Conservation (phyloP, 2,113 vertebrate genomes). For the Chroicocephalus ridibundus region DNA sequence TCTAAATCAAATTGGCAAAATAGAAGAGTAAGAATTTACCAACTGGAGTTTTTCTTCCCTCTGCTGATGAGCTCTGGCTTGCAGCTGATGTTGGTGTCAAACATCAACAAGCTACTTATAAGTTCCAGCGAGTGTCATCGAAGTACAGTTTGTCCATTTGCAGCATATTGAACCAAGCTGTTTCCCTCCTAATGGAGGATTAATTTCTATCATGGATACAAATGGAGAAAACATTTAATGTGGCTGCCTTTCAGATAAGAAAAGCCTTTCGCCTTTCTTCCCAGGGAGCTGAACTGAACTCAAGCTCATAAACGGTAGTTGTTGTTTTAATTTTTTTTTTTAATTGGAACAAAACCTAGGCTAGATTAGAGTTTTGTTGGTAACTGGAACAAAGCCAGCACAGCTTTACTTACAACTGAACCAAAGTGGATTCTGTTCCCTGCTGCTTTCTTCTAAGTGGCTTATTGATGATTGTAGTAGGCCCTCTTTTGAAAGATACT, state of each 20-base stretch:
- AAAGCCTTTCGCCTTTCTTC: neutral
- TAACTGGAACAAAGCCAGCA: neutral
- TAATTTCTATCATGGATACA: neutral
- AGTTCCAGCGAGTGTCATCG: neutral
- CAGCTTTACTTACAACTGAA: neutral
- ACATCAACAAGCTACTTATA: neutral
- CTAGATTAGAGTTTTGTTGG: neutral
- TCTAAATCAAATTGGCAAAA: neutral
- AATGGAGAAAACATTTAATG: neutral
- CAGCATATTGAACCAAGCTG: neutral
- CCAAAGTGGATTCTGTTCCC: neutral
- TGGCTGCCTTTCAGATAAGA: neutral
- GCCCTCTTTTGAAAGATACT: neutral
- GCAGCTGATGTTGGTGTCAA: neutral
- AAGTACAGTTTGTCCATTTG: neutral
- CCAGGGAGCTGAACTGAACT: neutral
- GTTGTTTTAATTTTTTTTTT: neutral
- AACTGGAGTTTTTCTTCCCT: neutral
- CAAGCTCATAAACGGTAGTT: neutral
- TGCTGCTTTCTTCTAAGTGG: neutral
- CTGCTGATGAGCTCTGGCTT: neutral
- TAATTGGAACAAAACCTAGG: neutral
- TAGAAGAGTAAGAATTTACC: neutral
- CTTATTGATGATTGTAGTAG: neutral
- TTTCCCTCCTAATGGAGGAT: slow-evolving; percentile 7